Conservation (phyloP, 2,113 vertebrate species). For the Passerina amoena region DNA sequence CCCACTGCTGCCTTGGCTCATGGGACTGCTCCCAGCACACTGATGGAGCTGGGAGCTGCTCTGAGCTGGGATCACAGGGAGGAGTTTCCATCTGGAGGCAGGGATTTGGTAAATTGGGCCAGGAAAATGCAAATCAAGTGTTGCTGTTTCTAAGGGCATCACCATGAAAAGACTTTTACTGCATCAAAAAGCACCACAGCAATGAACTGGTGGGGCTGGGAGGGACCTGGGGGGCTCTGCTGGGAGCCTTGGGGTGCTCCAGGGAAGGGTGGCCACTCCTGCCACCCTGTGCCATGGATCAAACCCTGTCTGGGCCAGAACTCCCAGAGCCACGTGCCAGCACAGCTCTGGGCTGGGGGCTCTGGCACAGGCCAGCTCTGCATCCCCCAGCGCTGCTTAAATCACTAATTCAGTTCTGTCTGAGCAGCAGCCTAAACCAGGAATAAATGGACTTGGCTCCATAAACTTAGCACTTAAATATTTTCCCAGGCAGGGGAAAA, state of each 20-base stretch:
- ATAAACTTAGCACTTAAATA: constrained; percentile 22
- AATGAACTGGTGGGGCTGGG: background rate
- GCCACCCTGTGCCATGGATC: accelerated
- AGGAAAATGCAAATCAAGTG: background rate
- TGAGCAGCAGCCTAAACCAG: constrained; percentile 6
- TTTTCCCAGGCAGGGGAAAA: constrained; percentile 36
- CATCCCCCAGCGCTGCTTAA: background rate
- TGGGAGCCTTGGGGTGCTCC: too few relatives aligned
- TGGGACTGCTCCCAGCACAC: background rate
- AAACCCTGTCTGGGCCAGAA: background rate
- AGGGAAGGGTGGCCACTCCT: background rate
- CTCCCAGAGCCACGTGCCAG: background rate
- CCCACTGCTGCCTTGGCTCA: accelerated
- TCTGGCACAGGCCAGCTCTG: accelerated
- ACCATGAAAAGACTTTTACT: accelerated
- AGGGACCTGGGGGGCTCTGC: background rate
- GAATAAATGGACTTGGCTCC: constrained; percentile 42
- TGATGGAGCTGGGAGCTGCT: background rate
- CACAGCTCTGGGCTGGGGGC: background rate
- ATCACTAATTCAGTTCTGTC: background rate
- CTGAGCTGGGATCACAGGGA: background rate
- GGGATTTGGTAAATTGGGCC: background rate
- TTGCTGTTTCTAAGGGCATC: background rate
- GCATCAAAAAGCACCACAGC: accelerated
- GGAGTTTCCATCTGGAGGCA: background rate